These are phyloP conservation scores for Ranitomeya variabilis DNA, from an alignment of 2,113 vertebrate genomes.

Conservation along the genomic window DNA sequence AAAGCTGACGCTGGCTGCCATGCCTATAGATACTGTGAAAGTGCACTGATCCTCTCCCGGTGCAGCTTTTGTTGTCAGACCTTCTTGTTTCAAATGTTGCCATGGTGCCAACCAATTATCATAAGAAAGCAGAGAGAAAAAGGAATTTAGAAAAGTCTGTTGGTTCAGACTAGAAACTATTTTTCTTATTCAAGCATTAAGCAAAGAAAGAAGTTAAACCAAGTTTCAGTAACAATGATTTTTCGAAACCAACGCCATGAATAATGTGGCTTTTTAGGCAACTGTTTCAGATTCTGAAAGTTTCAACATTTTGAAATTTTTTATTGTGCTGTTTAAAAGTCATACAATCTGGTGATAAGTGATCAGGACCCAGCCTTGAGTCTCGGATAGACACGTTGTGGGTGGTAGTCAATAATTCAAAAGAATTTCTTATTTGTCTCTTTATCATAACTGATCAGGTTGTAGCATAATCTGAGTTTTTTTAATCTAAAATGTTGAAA, in stretches of 20 bases:
- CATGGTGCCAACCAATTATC: slow-evolving; percentile 80
- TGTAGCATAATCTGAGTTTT: not conserved
- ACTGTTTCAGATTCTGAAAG: slow-evolving; percentile 4
- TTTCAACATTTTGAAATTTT: not conserved
- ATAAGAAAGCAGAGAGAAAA: slow-evolving; percentile 75
- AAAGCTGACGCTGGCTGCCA: slow-evolving; percentile 61
- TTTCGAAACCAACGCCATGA: not conserved
- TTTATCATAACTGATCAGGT: not conserved
- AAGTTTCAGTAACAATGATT: slow-evolving; percentile 13
- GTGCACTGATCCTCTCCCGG: slow-evolving; percentile 68
- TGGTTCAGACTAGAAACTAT: slow-evolving; percentile 70
- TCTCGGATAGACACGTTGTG: not conserved
- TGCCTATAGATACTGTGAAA: slow-evolving; percentile 66
- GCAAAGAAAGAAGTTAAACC: slow-evolving; percentile 67
- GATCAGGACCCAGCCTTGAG: not conserved
- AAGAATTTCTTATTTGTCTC: not conserved
- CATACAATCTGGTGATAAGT: not conserved
- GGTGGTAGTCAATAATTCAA: not conserved
- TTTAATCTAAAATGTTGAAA: not conserved
- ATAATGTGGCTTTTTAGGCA: slow-evolving; percentile 10
- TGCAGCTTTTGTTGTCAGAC: slow-evolving; percentile 76
- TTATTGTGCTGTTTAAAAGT: not conserved
- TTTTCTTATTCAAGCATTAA: slow-evolving; percentile 68
- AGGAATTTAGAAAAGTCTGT: slow-evolving; percentile 69
- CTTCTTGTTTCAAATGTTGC: slow-evolving; percentile 78